Base-by-base conservation (phyloP, 2,888 invertebrate genomes). In the Dolichomitus sp. region DNA sequence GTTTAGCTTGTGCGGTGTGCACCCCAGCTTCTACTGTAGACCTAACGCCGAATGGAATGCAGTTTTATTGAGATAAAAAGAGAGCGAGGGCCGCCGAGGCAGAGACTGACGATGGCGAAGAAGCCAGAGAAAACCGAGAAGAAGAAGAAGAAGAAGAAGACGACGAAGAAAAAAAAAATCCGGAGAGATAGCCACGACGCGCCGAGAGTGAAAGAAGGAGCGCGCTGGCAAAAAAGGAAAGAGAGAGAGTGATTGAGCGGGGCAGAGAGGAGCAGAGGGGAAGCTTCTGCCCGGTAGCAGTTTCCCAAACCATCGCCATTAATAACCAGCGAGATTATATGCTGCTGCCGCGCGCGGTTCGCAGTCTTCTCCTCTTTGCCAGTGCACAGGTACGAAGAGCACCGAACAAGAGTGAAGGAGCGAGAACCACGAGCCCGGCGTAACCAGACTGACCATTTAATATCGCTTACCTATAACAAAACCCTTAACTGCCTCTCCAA, bases 221-320 rank as follows among this genome's bases (percentile, higher is more conserved):
- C 54, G 63, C 76, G 52, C 57, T 42, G 68, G 81, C 66, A 78
- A 79, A 82, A 84, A 84, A 80, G 81, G 81, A 78, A 59, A 68
- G 54, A 82, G 83, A 82, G 83, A 85, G 80, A 87, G 86, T 87
- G 86, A 87, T 85, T 84, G 86, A 86, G 84, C 84, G 86, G 78
- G 57, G 83, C 83, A 83, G 77, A 78, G 83, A 63, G 61, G 79
- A 75, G 50, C 85, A 74, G 76, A 69, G 80, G 75, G 84, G 87
- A 85, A 85, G 84, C 86, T 86, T 88, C 90, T 93, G 92, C 93
- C 92, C 93, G 92, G 93, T 93, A 93, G 93, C 93, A 93, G 91
- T 93, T 93, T 93, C 92, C 93, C 91, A 93, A 93, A 93, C 92
- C 92, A 91, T 91, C 91, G 92, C 91, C 93, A 93, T 93, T 93